Evolutionary conservation across 2,888 invertebrate species (phyloP).

Genomic region (Unio pictorum): DNA sequence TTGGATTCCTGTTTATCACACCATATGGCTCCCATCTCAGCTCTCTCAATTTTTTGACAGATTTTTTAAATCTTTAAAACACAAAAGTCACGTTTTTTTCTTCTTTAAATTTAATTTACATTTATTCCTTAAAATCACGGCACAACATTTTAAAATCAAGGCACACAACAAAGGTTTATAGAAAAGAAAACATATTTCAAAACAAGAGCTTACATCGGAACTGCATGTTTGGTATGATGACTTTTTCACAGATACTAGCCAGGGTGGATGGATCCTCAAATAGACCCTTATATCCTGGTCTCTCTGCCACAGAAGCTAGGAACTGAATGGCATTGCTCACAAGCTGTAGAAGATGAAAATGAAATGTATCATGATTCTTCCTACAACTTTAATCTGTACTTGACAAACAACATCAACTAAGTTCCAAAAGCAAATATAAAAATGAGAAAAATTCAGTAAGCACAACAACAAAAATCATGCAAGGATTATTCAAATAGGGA

Average conservation of each 20-base stretch:
- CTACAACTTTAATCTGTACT: not conserved
- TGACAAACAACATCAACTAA: not conserved
- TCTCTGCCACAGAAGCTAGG: constrained; percentile 93
- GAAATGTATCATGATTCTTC: not conserved
- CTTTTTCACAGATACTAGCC: constrained; percentile 94
- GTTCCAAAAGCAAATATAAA: not conserved
- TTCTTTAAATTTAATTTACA: no score
- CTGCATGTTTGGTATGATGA: constrained; percentile 98
- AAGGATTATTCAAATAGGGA: no score
- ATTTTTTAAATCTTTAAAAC: no score
- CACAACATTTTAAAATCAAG: no score
- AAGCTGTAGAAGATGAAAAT: constrained; percentile 77
- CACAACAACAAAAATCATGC: no score
- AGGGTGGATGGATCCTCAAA: constrained; percentile 91
- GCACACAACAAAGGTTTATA: no score
- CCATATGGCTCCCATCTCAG: no score
- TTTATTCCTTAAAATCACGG: no score
- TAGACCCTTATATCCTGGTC: constrained; percentile 87
- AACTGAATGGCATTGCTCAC: constrained; percentile 97
- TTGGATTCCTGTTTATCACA: no score
- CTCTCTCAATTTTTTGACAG: no score
- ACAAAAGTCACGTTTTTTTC: no score
- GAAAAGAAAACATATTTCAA: not conserved
- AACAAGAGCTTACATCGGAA: constrained; percentile 81
- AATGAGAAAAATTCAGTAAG: no score